Evolutionary conservation across 2,797 vertebrate genomes (phyloP).

Genomic region (Allobates femoralis): DNA sequence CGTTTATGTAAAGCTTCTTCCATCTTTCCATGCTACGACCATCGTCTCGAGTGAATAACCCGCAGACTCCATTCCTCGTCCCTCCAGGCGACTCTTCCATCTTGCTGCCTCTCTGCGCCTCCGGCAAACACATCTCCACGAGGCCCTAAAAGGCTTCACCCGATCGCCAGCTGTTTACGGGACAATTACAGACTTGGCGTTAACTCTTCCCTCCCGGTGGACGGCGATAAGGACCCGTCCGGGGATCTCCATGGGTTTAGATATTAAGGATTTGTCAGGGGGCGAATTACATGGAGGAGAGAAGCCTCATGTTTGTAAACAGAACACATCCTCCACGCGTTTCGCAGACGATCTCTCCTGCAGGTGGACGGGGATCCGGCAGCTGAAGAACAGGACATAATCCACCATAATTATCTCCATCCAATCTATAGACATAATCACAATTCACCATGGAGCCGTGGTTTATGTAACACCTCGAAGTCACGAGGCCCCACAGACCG

Average conservation of each 20-base stretch:
- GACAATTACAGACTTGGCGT: not conserved
- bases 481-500: not conserved
- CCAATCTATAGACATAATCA: not conserved
- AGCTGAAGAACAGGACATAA: conserved; percentile 4
- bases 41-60: not conserved
- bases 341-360: not conserved
- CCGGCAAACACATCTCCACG: conserved; percentile 22
- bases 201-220: not conserved
- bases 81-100: conserved; percentile 19
- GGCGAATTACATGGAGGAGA: not conserved
- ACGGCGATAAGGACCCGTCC: not conserved
- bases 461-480: conserved; percentile 19
- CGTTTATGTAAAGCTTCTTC: not conserved
- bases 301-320: not conserved
- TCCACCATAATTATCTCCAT: not conserved
- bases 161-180: not conserved
- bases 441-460: not conserved
- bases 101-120: conserved; percentile 23
- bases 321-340: not conserved
- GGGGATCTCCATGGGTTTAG: not conserved
- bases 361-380: not conserved
- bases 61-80: not conserved
- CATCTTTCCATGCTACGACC: not conserved
- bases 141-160: conserved; percentile 32
- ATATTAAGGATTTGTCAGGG: not conserved